Percentiles rank a stretch among this genome's conserved stretches.
Conservation (phyloP, 2,797 vertebrate genomes). For the Anguilla marmorata region DNA sequence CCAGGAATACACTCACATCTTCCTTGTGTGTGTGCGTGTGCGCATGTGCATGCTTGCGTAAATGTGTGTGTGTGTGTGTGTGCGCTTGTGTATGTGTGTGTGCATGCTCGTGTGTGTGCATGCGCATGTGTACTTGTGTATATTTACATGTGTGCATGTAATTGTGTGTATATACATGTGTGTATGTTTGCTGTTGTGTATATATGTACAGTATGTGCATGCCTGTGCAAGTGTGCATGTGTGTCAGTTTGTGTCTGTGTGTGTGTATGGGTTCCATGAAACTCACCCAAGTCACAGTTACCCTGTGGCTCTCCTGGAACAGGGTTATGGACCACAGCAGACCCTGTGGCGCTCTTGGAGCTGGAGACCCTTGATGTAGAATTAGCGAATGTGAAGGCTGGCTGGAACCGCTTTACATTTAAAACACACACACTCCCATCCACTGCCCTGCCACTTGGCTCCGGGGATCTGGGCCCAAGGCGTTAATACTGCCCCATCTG, state of each 20-base stretch:
- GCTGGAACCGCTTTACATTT: background rate
- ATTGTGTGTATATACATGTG: background rate
- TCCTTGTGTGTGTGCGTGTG: background rate
- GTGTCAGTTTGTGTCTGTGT: background rate
- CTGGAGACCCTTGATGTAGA: background rate
- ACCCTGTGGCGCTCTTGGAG: background rate
- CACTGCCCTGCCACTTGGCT: background rate
- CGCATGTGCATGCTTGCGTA: background rate
- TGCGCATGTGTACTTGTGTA: background rate
- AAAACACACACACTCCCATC: background rate
- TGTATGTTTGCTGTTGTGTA: background rate
- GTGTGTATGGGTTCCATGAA: background rate
- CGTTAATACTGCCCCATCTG: slow-evolving; percentile 2
- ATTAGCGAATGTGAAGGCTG: background rate
- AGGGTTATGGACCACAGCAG: background rate
- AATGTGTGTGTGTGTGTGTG: background rate
- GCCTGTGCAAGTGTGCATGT: too few relatives aligned
- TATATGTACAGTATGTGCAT: background rate
- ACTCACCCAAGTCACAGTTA: background rate
- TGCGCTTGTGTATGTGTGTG: background rate
- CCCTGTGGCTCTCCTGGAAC: background rate
- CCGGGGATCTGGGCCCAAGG: background rate
- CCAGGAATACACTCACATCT: background rate
- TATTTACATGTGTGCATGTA: background rate
- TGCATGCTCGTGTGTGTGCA: background rate